Percentiles rank a stretch among this genome's conserved stretches.
These are phyloP conservation scores for Pollachius pollachius DNA, from an alignment of 2,113 vertebrate genomes.

Conservation along the genomic window DNA sequence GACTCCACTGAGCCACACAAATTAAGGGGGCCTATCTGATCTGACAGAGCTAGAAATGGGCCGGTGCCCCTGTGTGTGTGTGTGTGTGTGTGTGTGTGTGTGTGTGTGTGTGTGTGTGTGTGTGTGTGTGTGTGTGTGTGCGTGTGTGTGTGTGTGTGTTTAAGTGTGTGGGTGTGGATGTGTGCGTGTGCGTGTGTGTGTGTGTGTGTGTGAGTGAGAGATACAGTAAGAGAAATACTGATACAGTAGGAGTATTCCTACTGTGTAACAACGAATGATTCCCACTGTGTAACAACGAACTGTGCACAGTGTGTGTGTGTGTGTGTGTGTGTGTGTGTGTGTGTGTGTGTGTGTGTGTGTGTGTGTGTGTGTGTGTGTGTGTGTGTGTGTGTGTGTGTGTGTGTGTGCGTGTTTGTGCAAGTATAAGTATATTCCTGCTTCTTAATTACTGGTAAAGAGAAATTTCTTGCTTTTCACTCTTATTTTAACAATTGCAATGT, in stretches of 20 bases:
- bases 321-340: constrained; percentile 4
- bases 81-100: constrained; percentile 31
- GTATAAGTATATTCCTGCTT: background rate
- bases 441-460: constrained; percentile 69
- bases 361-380: no score
- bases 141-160: constrained; percentile 13
- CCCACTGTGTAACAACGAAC: no score
- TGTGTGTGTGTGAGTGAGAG: constrained; percentile 5
- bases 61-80: constrained; percentile 26
- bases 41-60: constrained; percentile 66
- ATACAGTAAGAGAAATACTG: no score
- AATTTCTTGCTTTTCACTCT: constrained; percentile 12
- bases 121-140: constrained; percentile 11
- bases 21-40: constrained; percentile 61
- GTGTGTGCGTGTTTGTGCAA: constrained; percentile 3
- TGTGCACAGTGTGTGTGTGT: background rate
- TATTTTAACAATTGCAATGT: no score
- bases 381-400: constrained; percentile 7
- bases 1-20: constrained; percentile 63
- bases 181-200: constrained; percentile 13
- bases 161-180: constrained; percentile 7
- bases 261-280: no score
- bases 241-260: no score
- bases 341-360: constrained; percentile 1
- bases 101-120: constrained; percentile 18